These are phyloP conservation scores for Molanna angustata DNA, from an alignment of 2,888 invertebrate genomes.

Conservation along the genomic window DNA sequence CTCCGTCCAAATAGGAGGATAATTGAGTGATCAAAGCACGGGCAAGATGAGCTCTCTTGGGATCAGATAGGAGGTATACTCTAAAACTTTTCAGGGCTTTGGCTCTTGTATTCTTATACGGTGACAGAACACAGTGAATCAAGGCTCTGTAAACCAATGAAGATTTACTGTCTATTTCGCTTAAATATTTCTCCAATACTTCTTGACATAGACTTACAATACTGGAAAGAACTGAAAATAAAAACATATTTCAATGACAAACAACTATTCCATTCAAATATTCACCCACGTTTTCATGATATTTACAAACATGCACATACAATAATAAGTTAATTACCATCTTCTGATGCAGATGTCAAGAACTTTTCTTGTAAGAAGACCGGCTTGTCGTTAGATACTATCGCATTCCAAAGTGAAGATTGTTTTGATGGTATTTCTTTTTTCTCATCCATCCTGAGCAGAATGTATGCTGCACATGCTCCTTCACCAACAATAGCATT, in stretches of 20 bases:
- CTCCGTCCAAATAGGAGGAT: constrained; percentile 61
- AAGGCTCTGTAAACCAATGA: constrained; percentile 70
- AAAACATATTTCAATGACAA: not conserved
- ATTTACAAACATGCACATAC: not conserved
- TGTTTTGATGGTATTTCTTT: constrained; percentile 47
- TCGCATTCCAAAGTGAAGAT: constrained; percentile 63
- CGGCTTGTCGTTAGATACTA: constrained; percentile 74
- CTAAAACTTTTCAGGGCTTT: constrained; percentile 61
- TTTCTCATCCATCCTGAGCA: constrained; percentile 60
- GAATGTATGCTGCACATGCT: constrained; percentile 63
- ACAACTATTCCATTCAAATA: not conserved
- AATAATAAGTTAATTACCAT: constrained; percentile 47
- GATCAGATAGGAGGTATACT: constrained; percentile 57
- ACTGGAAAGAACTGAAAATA: constrained; percentile 57
- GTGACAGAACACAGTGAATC: constrained; percentile 64
- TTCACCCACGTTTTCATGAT: no score
- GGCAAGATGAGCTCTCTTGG: constrained; percentile 61
- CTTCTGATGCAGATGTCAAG: constrained; percentile 66
- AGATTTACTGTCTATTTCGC: constrained; percentile 62
- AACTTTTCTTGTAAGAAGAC: constrained; percentile 81
- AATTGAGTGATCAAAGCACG: constrained; percentile 65
- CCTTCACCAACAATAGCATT: constrained; percentile 67
- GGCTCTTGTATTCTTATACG: constrained; percentile 59
- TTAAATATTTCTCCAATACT: constrained; percentile 66
- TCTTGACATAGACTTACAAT: constrained; percentile 72